Conservation (phyloP, 2,888 invertebrate genomes). For the Tethea ocularis region DNA sequence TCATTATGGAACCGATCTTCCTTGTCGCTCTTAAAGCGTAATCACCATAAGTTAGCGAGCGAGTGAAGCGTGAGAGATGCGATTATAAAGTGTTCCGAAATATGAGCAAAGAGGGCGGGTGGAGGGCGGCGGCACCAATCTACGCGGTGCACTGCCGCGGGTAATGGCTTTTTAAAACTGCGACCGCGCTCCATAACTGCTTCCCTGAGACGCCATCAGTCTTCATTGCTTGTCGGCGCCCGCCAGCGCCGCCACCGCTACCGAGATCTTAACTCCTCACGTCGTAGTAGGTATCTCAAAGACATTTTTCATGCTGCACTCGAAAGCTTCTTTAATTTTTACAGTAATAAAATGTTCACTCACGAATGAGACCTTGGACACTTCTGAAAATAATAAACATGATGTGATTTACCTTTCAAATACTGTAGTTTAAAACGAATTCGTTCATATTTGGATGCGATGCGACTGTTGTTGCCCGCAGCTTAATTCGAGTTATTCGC, state of each 20-base stretch:
- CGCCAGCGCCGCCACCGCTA: conserved; percentile 57
- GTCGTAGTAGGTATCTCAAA: conserved; percentile 59
- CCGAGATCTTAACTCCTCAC: conserved; percentile 76
- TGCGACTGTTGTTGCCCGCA: conserved; percentile 38
- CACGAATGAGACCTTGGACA: conserved; percentile 8
- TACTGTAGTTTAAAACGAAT: conserved; percentile 22
- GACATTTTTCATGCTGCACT: conserved; percentile 62
- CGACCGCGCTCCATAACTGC: conserved; percentile 83
- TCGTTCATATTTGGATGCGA: not conserved
- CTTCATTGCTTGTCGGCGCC: conserved; percentile 84
- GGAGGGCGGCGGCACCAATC: conserved; percentile 65
- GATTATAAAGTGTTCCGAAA: conserved; percentile 84
- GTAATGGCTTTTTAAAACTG: conserved; percentile 84
- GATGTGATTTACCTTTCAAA: not conserved
- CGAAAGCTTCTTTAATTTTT: conserved; percentile 55
- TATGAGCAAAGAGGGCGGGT: conserved; percentile 65
- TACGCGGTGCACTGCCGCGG: conserved; percentile 78
- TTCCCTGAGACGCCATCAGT: conserved; percentile 82
- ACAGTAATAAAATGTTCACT: conserved; percentile 27
- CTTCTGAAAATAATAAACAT: conserved; percentile 10
- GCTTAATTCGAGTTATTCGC: conserved; percentile 50
- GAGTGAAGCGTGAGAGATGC: conserved; percentile 81
- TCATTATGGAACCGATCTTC: conserved; percentile 81
- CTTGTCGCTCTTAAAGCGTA: conserved; percentile 82
- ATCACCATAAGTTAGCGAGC: conserved; percentile 83